Base-by-base conservation (phyloP, 2,888 invertebrate genomes). In the Pocota personata region DNA sequence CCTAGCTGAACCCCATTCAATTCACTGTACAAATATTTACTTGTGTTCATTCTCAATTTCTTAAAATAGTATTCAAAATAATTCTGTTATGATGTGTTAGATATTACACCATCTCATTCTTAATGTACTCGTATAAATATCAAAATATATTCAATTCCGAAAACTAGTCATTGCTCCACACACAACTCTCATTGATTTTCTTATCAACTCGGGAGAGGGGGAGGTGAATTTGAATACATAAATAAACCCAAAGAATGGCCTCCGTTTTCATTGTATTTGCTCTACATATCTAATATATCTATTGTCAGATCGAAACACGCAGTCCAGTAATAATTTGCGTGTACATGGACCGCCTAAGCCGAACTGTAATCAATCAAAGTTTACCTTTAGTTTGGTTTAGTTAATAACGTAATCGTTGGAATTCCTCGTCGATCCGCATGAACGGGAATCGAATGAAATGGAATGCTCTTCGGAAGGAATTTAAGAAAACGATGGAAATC, bases 271-370 rank as follows among this genome's bases (percentile, higher is more conserved):
- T 35, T 58, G 19, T 58, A 4, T 10, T 21, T n/a, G 19, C 1
- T 6, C 24, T 6, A 21, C 6, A 16, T 30, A 30, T 14, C 27
- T 30, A n/a, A 27, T 1, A 2, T 19, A 62, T 43, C 43, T 40
- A 40, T 55, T 67, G 52, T 67, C 40, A 30, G 52, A 67, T 30
- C 52, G 52, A 14, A 67, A 55, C 52, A 67, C 67, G 67, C 52
- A 67, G 52, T 8, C 67, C 4, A 55, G 19, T 40, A 24, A 55
- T 67, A 14, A 19, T 27, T 55, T 52, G 35, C 50, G 66, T 67
- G 37, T 52, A 37, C 52, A 67, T 40, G 14, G 14, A 10, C 27
- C 43, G 48, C 4, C 24, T 19, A 60, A 40, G 37, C 24, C 24
- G 24, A 52, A 24, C 52, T 24, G 37, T 67, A 67, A 67, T 67